Conservation (phyloP, 2,113 vertebrate genomes). For the Anolis carolinensis region DNA sequence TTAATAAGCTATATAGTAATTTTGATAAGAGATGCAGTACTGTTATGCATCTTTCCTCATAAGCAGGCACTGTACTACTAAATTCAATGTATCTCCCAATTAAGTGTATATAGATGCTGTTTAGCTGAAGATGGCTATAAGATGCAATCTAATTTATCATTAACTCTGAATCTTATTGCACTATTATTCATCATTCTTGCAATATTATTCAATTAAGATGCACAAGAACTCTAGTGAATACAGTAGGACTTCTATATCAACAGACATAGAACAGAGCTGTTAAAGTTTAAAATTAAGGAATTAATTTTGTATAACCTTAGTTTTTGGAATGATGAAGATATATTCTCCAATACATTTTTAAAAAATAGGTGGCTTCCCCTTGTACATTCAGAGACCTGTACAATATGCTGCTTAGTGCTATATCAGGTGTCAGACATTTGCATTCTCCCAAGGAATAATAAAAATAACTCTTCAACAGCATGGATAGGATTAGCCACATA, state of each 20-base stretch:
- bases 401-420: background rate
- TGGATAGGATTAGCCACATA: constrained; percentile 32
- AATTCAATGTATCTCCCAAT: background rate
- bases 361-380: background rate
- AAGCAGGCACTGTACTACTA: background rate
- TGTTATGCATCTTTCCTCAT: background rate
- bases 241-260: background rate
- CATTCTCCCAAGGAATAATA: constrained; percentile 43
- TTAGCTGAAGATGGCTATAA: background rate
- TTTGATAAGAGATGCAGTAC: background rate
- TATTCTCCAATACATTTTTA: background rate
- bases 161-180: background rate
- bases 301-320: constrained; percentile 26
- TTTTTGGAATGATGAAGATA: background rate
- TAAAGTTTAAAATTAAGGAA: constrained; percentile 6
- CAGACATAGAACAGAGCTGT: background rate
- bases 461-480: constrained; percentile 39
- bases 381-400: too few relatives aligned
- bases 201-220: background rate
- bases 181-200: background rate
- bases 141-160: too few relatives aligned
- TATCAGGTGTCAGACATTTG: constrained; percentile 28
- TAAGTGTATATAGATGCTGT: background rate
- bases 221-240: background rate
- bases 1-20: background rate